Base-by-base conservation (phyloP, 1,140 invertebrate species). In the Formica selysi region DNA sequence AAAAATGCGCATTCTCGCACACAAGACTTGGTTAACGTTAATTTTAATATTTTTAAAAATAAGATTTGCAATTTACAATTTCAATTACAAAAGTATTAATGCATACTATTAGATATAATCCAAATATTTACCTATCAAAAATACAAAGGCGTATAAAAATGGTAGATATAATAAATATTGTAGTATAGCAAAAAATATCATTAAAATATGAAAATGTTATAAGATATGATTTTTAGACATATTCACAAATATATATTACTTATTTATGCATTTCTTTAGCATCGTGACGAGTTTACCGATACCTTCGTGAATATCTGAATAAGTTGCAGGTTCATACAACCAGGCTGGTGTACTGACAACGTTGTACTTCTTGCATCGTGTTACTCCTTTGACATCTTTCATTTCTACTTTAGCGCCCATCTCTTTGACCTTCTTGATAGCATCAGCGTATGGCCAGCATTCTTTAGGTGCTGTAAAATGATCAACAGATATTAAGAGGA, bases 291-390 rank as follows among this genome's bases (percentile, higher is more conserved):
- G 95, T 76, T 95, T 95, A 1, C 96, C 96, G 86, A 97, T 95
- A 4, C 96, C 96, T 81, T 96, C 95, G 89, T 96, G 95, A 62
- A 96, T 92, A 76, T 96, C 95, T 76, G 95, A 94, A 44, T 95
- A 95, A 32, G 89, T 91, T 7, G 93, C 91, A 32, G 76, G 93
- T 38, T 96, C 93, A 85, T 96, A 96, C 96, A 97, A 96, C 93
- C 95, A 97, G 0, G 96, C 96, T 10, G 96, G 96, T 5, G 96
- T 96, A 16, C 96, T 96, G 11, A 96, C 95, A 41, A 97, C 93
- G 48, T 95, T 95, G 89, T 96, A 96, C 10, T 95, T 93, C 3
- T 92, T 90, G 91, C 96, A 96, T 41, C 95, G 91, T 32, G 95
- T 93, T 16, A 95, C 91, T 76, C 96, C 96, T 79, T 95, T 94